Base-by-base conservation (phyloP, 23 tunicate genomes). In the Trididemnum clinides region DNA sequence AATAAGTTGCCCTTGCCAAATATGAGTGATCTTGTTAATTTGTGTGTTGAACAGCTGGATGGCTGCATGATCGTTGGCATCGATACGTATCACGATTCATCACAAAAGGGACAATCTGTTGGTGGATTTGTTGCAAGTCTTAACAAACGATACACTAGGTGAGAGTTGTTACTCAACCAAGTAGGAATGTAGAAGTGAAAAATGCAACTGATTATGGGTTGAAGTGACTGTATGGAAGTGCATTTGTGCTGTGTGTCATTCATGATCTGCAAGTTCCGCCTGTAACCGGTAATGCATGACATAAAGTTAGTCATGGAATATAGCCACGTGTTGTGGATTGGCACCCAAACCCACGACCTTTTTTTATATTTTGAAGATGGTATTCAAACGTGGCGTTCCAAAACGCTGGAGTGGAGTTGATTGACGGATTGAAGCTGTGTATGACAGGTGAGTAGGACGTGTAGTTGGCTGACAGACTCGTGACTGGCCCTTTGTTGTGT, bases 51-150 rank as follows among this genome's bases (percentile, higher is more conserved):
- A n/a, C 80, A 88, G 92, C 39, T 94, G 82, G 63, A 75, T 3
- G 85, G 75, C 0, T 77, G 88, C 87, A 94, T 94, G 98, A 64
- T 94, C 0, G 82, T 94, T 44, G 98, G 98, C 0, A 75, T 94
- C 77, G 98, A 94, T 59, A 89, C 98, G 25, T 94, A 89, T 81
- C 98, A 94, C 76, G 98, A 94, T 75, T 94, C 98, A 4, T 64
- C 94, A 20, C 90, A 87, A 54, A 89, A 78, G 74, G 94, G 98
- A 5, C 63, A 81, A 28, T 82, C 89, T 20, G 90, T 89, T 50
- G 98, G 94, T 23, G 98, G 94, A n/a, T 94, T 94, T 64, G 85
- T 94, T 35, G 91, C 98, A 19, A 89, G 94, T 75, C 28, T 89
- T 51, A 94, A 89, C 87, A 49, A 39, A 0, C 62, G 62, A 23